Evolutionary conservation across 2,888 invertebrate species (phyloP).

Genomic region (Pantelozetes paolii): DNA sequence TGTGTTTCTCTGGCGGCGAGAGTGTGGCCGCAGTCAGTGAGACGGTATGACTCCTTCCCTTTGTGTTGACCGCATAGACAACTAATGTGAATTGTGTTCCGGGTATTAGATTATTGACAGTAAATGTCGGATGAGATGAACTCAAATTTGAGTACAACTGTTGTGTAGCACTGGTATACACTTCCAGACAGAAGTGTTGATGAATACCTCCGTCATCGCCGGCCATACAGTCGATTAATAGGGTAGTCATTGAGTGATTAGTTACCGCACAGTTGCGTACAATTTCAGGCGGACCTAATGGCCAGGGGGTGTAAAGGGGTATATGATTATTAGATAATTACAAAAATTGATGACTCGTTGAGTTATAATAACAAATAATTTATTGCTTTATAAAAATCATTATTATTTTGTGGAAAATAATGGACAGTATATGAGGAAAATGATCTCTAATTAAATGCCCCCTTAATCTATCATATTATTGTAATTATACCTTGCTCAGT

Average conservation of each 20-base stretch:
- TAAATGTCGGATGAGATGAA: constrained; percentile 44
- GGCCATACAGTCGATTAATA: constrained; percentile 47
- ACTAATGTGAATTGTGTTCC: constrained; percentile 46
- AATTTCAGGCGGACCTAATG: constrained; percentile 47
- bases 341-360: no score
- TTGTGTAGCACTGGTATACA: constrained; percentile 43
- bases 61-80: constrained; percentile 47
- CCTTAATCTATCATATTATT: no score
- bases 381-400: no score
- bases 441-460: no score
- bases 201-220: constrained; percentile 48
- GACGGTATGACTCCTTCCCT: constrained; percentile 46
- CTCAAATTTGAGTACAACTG: constrained; percentile 26
- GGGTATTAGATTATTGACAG: constrained; percentile 45
- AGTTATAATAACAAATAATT: no score
- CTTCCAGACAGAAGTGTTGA: constrained; percentile 47
- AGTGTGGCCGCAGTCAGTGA: constrained; percentile 43
- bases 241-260: constrained; percentile 47
- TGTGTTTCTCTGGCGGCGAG: constrained; percentile 41
- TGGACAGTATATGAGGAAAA: no score
- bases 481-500: no score
- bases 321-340: no score
- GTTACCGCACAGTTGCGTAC: constrained; percentile 47
- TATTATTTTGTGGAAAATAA: no score
- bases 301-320: no score